phyloP scores from a whole-genome alignment of 2,797 vertebrate genomes.

The Chlorospingus semifuscus region DNA sequence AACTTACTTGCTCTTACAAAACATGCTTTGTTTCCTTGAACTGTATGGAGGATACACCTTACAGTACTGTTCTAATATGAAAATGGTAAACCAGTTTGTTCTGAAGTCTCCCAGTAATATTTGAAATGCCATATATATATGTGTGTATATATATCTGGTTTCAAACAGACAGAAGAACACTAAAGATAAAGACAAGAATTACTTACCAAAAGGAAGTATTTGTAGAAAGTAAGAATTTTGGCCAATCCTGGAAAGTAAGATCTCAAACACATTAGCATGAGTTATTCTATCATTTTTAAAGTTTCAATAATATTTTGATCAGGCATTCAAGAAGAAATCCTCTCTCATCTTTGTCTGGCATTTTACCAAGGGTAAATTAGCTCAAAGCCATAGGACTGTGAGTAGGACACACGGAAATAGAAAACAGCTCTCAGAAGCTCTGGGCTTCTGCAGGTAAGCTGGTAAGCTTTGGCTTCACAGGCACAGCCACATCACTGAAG shows the following conservation, averaged over 20 bases:
- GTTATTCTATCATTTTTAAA: neutral
- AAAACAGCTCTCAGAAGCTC: neutral
- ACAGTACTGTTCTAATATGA: neutral
- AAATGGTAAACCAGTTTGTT: neutral
- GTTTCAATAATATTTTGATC: neutral
- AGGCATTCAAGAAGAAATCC: neutral
- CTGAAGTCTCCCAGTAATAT: slow-evolving; percentile 16
- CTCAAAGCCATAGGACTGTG: neutral
- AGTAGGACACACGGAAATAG: accelerated
- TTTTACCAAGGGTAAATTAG: neutral
- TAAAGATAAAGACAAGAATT: slow-evolving; percentile 33
- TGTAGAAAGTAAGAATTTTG: neutral
- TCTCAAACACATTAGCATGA: neutral
- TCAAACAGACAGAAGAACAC: slow-evolving; percentile 66
- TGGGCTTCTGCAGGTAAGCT: neutral
- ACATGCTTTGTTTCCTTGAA: neutral
- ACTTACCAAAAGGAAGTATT: neutral
- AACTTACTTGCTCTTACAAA: neutral
- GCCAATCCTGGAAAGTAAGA: neutral
- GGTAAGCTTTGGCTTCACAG: neutral
- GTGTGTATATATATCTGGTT: neutral
- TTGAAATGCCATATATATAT: neutral
- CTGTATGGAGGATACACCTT: neutral
- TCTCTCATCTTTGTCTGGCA: neutral
- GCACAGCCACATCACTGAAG: neutral